Conservation (phyloP, 37 sponge, comb jelly and placozoan species). For the Chondrilla cf. caribensis region DNA sequence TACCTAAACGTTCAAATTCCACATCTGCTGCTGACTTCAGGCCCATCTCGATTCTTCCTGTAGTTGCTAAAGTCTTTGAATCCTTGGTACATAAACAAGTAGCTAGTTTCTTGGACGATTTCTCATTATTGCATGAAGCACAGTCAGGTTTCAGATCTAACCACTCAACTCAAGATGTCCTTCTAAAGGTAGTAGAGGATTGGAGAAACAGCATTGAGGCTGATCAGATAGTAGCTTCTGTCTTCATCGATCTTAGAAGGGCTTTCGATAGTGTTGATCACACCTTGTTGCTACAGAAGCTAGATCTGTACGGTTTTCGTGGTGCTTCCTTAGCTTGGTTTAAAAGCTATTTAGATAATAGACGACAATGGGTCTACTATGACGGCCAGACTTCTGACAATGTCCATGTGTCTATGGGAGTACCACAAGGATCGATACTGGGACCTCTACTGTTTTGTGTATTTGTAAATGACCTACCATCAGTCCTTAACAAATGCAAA, state of each 20-base stretch:
- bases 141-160: constrained; percentile 31
- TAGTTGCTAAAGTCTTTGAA: constrained; percentile 30
- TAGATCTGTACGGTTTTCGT: constrained; percentile 9
- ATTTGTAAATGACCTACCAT: constrained; percentile 18
- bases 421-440: constrained; percentile 30
- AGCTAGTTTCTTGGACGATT: background rate
- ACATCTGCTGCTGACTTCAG: background rate
- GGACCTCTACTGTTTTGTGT: constrained; percentile 20
- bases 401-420: background rate
- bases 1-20: background rate
- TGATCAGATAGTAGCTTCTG: constrained; percentile 10
- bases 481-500: background rate
- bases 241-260: constrained; percentile 28
- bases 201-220: constrained; percentile 9
- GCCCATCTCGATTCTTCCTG: constrained; percentile 29
- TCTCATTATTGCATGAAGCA: background rate
- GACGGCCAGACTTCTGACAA: background rate
- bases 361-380: background rate
- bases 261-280: constrained; percentile 34
- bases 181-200: background rate
- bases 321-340: constrained; percentile 16
- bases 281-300: constrained; percentile 22
- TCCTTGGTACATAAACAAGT: constrained; percentile 10
- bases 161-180: constrained; percentile 25
- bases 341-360: background rate